phyloP scores from a whole-genome alignment of 2,888 invertebrate genomes.

The Platynereis dumerilii region DNA sequence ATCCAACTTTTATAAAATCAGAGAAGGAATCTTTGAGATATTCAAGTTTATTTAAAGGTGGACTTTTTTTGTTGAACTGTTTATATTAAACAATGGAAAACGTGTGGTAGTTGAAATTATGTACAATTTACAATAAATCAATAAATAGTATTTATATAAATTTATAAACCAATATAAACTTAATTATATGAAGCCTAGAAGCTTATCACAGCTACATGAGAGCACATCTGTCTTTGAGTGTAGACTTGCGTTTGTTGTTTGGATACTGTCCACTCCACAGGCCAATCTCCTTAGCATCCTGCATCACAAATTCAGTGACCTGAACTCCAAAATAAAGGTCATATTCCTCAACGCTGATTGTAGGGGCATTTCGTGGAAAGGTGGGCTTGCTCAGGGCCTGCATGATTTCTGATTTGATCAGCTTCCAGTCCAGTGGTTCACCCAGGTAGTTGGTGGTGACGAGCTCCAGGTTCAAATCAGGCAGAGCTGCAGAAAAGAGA shows the following conservation, averaged over 20 bases:
- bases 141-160: too few species aligned
- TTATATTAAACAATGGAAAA: too few species aligned
- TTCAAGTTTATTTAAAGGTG: too few species aligned
- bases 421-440: conserved; percentile 47
- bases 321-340: conserved; percentile 47
- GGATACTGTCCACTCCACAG: conserved; percentile 53
- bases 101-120: too few species aligned
- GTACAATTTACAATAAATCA: too few species aligned
- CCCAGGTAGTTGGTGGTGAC: conserved; percentile 59
- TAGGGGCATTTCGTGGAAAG: conserved; percentile 47
- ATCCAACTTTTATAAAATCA: too few species aligned
- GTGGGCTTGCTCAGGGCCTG: conserved; percentile 45
- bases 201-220: conserved; percentile 44
- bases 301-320: conserved; percentile 57
- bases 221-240: conserved; percentile 47
- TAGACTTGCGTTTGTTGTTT: conserved; percentile 46
- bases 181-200: too few species aligned
- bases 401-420: conserved; percentile 44
- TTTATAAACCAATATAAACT: too few species aligned
- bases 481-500: conserved; percentile 47
- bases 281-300: conserved; percentile 49
- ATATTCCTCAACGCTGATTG: conserved; percentile 39
- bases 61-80: too few species aligned
- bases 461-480: conserved; percentile 55
- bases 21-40: too few species aligned